Evolutionary conservation across 2,888 invertebrate species (phyloP).

Genomic region (Sesia apiformis): DNA sequence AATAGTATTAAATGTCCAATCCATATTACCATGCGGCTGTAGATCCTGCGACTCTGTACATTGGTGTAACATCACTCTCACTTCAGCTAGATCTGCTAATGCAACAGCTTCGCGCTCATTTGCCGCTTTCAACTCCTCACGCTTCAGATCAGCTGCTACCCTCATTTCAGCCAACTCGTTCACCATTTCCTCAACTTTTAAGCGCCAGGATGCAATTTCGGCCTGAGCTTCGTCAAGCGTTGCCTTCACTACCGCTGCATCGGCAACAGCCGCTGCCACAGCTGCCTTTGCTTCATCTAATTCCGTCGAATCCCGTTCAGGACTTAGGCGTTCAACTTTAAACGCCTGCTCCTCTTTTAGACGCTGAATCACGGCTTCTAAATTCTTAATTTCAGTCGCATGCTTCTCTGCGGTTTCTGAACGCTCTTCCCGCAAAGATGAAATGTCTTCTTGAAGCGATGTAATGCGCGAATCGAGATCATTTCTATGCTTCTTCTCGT

Average conservation of each 20-base stretch:
- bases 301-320: constrained; percentile 46
- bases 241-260: constrained; percentile 36
- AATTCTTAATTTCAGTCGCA: constrained; percentile 39
- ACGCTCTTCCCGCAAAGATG: constrained; percentile 40
- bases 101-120: constrained; percentile 49
- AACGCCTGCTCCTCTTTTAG: constrained; percentile 46
- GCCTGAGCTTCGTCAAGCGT: constrained; percentile 41
- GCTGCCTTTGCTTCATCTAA: constrained; percentile 46
- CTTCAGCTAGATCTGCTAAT: constrained; percentile 52
- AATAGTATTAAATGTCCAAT: too few relatives aligned
- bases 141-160: constrained; percentile 40
- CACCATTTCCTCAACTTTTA: constrained; percentile 48
- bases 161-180: constrained; percentile 46
- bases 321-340: constrained; percentile 32
- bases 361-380: constrained; percentile 38
- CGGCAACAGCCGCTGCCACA: constrained; percentile 32
- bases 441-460: constrained; percentile 53
- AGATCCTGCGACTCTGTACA: constrained; percentile 41
- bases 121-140: constrained; percentile 46
- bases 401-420: constrained; percentile 41
- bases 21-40: constrained; percentile 48
- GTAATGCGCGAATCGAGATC: constrained; percentile 42
- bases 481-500: constrained; percentile 36
- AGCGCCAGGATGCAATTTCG: constrained; percentile 44
- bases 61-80: constrained; percentile 51